These are phyloP conservation scores for Scatophagus argus DNA, from an alignment of 2,113 vertebrate genomes.

Conservation along the genomic window DNA sequence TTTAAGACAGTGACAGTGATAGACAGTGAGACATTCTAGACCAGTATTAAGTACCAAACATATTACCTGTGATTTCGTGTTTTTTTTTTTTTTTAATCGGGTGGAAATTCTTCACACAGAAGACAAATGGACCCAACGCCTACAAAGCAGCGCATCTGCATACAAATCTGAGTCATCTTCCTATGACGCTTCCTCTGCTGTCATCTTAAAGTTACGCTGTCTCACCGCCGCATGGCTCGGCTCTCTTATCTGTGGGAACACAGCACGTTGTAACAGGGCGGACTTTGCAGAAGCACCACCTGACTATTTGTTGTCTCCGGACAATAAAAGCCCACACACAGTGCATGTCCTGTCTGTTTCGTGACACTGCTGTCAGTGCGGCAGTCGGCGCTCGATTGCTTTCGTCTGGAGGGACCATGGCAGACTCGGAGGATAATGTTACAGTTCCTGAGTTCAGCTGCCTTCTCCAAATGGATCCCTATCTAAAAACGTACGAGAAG, in stretches of 20 bases:
- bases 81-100: no score
- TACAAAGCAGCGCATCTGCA: slow-evolving; percentile 18
- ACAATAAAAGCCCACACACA: slow-evolving; percentile 2
- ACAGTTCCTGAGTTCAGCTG: slow-evolving; percentile 75
- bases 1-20: background rate
- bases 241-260: slow-evolving; percentile 16
- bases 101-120: background rate
- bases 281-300: slow-evolving; percentile 28
- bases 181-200: slow-evolving; percentile 44
- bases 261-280: slow-evolving; percentile 42
- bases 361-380: background rate
- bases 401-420: slow-evolving; percentile 78
- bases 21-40: no score
- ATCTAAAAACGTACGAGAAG: slow-evolving; percentile 79
- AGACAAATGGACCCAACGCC: background rate
- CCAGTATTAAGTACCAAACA: background rate
- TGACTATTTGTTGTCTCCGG: slow-evolving; percentile 41
- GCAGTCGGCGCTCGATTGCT: slow-evolving; percentile 79
- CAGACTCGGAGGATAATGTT: slow-evolving; percentile 77
- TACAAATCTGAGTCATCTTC: slow-evolving; percentile 1
- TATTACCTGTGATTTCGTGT: background rate
- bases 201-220: slow-evolving; percentile 72
- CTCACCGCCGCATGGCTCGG: background rate
- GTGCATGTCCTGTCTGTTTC: background rate
- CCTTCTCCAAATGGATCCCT: slow-evolving; percentile 83